Evolutionary conservation across 2,888 invertebrate genomes (phyloP).

Genomic region (Erpobdella octoculata): DNA sequence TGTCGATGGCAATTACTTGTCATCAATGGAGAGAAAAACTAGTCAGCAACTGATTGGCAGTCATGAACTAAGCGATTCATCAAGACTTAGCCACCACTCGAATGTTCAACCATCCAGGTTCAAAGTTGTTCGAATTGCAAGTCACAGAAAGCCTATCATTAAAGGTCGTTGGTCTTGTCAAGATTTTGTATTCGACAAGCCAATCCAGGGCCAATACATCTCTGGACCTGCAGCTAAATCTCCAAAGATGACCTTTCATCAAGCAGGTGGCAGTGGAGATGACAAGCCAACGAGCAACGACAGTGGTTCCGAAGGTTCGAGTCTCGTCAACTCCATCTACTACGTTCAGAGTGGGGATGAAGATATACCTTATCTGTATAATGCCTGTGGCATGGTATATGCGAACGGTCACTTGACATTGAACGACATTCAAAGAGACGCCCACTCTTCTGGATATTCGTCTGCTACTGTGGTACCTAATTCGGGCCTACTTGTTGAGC

Average conservation of each 20-base stretch:
- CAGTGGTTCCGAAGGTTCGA: conserved; percentile 10
- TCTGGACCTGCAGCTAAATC: background rate
- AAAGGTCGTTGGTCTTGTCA: conserved; percentile 25
- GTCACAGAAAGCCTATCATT: conserved; percentile 12
- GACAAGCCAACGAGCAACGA: background rate
- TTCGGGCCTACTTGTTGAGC: background rate
- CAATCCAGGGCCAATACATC: conserved; percentile 13
- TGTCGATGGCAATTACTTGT: background rate
- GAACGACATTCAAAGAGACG: conserved; percentile 1
- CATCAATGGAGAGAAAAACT: background rate
- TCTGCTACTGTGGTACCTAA: background rate
- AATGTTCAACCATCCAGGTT: conserved; percentile 21
- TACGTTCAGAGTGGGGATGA: conserved; percentile 6
- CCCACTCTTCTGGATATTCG: conserved; percentile 5
- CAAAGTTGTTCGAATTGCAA: conserved; percentile 26
- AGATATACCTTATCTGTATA: background rate
- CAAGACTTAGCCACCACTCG: background rate
- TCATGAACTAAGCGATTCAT: background rate
- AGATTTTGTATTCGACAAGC: conserved; percentile 18
- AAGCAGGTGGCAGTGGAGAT: background rate
- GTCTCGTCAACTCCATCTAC: conserved; percentile 10
- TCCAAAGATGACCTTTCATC: background rate
- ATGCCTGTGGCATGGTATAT: conserved; percentile 22
- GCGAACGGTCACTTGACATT: conserved; percentile 17
- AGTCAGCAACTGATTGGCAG: background rate